phyloP scores from a whole-genome alignment of 2,888 invertebrate species.

The Ypsolopha sequella region DNA sequence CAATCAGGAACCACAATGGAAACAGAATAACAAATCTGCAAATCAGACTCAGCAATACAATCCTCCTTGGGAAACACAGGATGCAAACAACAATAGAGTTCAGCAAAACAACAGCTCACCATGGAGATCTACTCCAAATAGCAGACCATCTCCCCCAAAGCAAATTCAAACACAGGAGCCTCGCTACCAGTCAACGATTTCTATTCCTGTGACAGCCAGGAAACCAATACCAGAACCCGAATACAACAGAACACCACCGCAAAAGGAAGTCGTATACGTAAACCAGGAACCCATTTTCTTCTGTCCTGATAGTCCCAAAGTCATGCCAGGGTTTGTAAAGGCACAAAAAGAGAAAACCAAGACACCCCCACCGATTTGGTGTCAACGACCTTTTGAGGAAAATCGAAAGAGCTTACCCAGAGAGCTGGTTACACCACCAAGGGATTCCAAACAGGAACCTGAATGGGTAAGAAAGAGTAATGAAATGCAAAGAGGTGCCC shows the following conservation, averaged over 20 bases:
- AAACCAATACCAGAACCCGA: conserved; percentile 42
- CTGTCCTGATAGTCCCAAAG: conserved; percentile 57
- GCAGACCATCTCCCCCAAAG: conserved; percentile 10
- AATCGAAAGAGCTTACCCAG: conserved; percentile 40
- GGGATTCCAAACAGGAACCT: conserved; percentile 47
- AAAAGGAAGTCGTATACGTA: conserved; percentile 55
- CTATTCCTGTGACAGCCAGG: conserved; percentile 55
- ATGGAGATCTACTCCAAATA: conserved; percentile 31
- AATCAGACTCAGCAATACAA: conserved; percentile 28
- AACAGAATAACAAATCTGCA: conserved; percentile 5
- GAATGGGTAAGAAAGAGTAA: conserved; percentile 60
- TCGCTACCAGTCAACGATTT: conserved; percentile 59
- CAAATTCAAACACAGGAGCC: conserved; percentile 21
- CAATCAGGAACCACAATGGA: conserved; percentile 14
- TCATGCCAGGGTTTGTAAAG: conserved; percentile 59
- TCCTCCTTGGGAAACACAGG: conserved; percentile 41
- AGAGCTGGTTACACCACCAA: conserved; percentile 51
- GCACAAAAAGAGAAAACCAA: conserved; percentile 62
- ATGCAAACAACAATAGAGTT: conserved; percentile 38
- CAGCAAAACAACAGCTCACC: conserved; percentile 32
- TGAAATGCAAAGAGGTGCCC: conserved; percentile 45
- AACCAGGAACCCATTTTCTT: conserved; percentile 58
- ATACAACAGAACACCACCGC: conserved; percentile 35
- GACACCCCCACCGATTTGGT: conserved; percentile 61
- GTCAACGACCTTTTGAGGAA: conserved; percentile 48